Conservation (phyloP, 2,797 vertebrate species). For the Remorina albescens region DNA sequence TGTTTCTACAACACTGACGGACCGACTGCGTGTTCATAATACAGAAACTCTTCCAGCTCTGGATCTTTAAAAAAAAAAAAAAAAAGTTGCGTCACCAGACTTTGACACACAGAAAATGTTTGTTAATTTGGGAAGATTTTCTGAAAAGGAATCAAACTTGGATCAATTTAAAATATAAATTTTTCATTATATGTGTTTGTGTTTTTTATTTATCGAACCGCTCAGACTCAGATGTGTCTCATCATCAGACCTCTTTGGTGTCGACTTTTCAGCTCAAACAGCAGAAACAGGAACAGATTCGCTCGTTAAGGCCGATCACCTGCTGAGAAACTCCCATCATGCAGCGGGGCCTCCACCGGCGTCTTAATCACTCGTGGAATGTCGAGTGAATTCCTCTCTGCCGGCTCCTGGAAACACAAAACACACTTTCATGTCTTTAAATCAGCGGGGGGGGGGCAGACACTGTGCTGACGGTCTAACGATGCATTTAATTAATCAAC, state of each 20-base stretch:
- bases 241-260: constrained; percentile 23
- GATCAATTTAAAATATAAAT: too few species aligned
- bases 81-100: too few species aligned
- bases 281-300: constrained; percentile 3
- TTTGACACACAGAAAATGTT: too few species aligned
- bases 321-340: constrained; percentile 48
- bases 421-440: constrained; percentile 20
- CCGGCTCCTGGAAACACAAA: constrained; percentile 60
- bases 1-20: too few species aligned
- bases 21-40: too few species aligned
- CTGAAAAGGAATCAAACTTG: too few species aligned
- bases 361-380: constrained; percentile 71
- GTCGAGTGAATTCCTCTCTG: constrained; percentile 61
- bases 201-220: too few species aligned
- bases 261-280: neutral
- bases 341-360: constrained; percentile 6
- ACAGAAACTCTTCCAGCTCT: too few species aligned
- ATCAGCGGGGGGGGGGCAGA: neutral
- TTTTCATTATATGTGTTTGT: too few species aligned
- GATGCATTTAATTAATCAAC: neutral
- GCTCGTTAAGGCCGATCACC: constrained; percentile 41
- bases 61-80: too few species aligned
- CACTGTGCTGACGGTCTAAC: neutral
- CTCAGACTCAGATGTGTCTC: too few species aligned
- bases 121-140: too few species aligned